phyloP scores from a whole-genome alignment of 2,797 vertebrate species.

The Triplophysa yarkandensis region DNA sequence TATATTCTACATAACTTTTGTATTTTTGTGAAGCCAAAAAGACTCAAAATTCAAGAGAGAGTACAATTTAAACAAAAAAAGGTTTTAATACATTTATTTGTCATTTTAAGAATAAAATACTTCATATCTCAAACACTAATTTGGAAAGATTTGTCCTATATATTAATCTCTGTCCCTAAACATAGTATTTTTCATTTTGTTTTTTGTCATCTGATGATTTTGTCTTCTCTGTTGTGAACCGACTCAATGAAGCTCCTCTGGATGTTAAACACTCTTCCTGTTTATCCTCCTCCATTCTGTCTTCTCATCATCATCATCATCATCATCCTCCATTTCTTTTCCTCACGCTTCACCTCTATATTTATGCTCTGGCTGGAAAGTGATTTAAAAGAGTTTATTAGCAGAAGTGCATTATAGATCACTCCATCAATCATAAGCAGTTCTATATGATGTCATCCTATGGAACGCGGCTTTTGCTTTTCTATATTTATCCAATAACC shows the following conservation, averaged over 20 bases:
- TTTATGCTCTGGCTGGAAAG: constrained; percentile 64
- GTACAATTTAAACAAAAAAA: constrained; percentile 82
- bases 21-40: constrained; percentile 12
- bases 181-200: constrained; percentile 60
- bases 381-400: constrained; percentile 33
- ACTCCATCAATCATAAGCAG: not conserved
- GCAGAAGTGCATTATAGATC: not conserved
- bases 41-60: constrained; percentile 72
- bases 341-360: constrained; percentile 56
- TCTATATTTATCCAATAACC: not conserved
- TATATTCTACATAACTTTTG: not conserved
- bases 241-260: constrained; percentile 63
- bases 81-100: constrained; percentile 79
- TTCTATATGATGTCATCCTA: not conserved
- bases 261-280: constrained; percentile 62
- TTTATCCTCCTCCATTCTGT: constrained; percentile 52
- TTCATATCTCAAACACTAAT: constrained; percentile 73
- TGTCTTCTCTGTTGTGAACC: constrained; percentile 64
- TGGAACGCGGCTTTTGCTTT: not conserved
- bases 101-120: constrained; percentile 79
- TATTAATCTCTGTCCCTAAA: constrained; percentile 67
- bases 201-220: constrained; percentile 64
- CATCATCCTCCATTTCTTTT: constrained; percentile 62
- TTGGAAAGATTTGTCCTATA: constrained; percentile 62
- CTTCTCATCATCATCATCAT: constrained; percentile 65